Evolutionary conservation across 1,140 invertebrate genomes (phyloP).

Genomic region (Neodiprion virginianus): DNA sequence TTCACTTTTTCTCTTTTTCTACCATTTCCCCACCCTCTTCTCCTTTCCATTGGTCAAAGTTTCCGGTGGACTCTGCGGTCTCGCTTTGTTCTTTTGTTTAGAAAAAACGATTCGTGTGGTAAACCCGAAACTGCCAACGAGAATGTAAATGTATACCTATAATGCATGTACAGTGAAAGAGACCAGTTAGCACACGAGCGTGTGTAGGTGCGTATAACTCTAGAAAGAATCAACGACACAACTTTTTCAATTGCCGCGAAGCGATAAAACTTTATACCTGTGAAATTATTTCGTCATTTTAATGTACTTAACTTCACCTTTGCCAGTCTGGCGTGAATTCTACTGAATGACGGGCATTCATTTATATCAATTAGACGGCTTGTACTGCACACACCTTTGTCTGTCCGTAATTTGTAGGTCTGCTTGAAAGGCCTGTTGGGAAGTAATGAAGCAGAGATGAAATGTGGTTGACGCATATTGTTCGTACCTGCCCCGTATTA

Average conservation of each 20-base stretch:
- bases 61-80: neutral
- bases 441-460: no score
- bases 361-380: no score
- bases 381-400: no score
- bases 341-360: no score
- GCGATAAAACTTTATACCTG: neutral
- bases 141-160: neutral
- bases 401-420: no score
- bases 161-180: neutral
- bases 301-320: no score
- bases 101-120: constrained; percentile 1
- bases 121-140: neutral
- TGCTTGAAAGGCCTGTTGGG: no score
- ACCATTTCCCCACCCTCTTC: neutral
- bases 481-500: no score
- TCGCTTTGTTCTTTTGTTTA: neutral
- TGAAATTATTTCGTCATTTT: no score
- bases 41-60: neutral
- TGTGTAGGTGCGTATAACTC: neutral
- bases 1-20: neutral
- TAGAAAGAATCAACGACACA: neutral
- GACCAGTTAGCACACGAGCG: neutral
- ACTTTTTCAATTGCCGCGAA: neutral
- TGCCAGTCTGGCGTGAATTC: no score
- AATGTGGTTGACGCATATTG: no score